Base-by-base conservation (phyloP, 2,888 invertebrate genomes). In the Odontomyia ornata region DNA sequence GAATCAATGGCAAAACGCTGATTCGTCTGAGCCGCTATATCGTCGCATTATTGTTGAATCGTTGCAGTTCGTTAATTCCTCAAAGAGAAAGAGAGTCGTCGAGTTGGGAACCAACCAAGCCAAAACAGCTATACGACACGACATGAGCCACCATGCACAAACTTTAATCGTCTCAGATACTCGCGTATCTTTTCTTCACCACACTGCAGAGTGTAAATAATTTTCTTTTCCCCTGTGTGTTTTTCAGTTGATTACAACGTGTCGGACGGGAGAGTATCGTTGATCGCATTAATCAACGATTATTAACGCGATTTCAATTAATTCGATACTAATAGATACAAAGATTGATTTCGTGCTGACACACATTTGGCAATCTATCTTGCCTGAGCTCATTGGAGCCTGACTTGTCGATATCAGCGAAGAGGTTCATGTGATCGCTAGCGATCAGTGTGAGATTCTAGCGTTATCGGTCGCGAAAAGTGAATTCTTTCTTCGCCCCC, bases 211-310 rank as follows among this genome's bases (percentile, higher is more conserved):
- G 52, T 18, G 36, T 36, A 65, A 65, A 65, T 36, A 65, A 65
- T 65, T 65, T 65, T 36, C 36, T 5, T 65, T 52, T 52, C 4
- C 36, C 36, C 36, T 15, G 13, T n/a, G 52, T 52, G 52, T 52
- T 52, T 65, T 65, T 36, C 65, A 65, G 65, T 65, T 65, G 65
- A 65, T 65, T 65, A 36, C 21, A 30, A n/a, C 36, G 65, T 18
- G 27, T 65, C 65, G 36, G 11, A 30, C 65, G 65, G 36, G 65
- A 30, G 65, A 21, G 65, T 65, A n/a, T 65, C 36, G 65, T n/a
- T 27, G 65, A 65, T 65, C 65, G 65, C 27, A 27, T 65, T 36
- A 27, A 30, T 65, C 15, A 13, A 52, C 15, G 52, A 52, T 52
- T 52, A 15, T 52, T 52, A 52, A 52, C 52, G 52, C 52, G 52